Evolutionary conservation across 2,797 vertebrate species (phyloP).

Genomic region (Merluccius polli): DNA sequence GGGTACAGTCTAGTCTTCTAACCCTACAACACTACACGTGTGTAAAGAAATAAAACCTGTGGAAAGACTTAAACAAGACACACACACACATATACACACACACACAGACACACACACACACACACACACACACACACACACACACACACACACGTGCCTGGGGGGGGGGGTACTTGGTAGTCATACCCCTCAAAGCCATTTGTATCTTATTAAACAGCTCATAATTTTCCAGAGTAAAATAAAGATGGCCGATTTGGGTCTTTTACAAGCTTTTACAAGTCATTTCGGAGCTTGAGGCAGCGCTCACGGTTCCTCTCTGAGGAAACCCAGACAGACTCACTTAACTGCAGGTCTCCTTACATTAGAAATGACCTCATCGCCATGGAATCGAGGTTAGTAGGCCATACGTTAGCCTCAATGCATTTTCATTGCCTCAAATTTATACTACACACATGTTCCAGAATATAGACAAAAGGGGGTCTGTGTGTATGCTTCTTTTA

Average conservation of each 20-base stretch:
- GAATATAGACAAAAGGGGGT: neutral
- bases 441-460: conserved; percentile 18
- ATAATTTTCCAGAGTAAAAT: neutral
- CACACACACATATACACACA: neutral
- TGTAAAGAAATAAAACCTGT: neutral
- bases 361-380: conserved; percentile 65
- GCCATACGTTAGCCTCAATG: conserved; percentile 49
- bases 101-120: no score
- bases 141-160: neutral
- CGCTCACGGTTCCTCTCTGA: conserved; percentile 12
- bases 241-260: conserved; percentile 33
- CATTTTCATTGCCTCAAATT: conserved; percentile 52
- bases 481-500: neutral
- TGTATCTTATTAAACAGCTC: neutral
- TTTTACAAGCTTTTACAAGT: conserved; percentile 34
- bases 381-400: conserved; percentile 22
- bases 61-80: neutral
- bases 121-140: no score
- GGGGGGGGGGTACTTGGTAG: neutral
- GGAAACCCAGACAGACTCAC: conserved; percentile 54
- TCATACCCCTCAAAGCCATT: conserved; percentile 5
- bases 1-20: neutral
- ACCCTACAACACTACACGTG: neutral
- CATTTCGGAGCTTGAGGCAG: conserved; percentile 15
- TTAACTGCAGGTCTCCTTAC: conserved; percentile 55